Evolutionary conservation across 64 coral and sea anemone species (phyloP), one percentile per base, ranked within the genome.

Genomic region (Orbicella faveolata): DNA sequence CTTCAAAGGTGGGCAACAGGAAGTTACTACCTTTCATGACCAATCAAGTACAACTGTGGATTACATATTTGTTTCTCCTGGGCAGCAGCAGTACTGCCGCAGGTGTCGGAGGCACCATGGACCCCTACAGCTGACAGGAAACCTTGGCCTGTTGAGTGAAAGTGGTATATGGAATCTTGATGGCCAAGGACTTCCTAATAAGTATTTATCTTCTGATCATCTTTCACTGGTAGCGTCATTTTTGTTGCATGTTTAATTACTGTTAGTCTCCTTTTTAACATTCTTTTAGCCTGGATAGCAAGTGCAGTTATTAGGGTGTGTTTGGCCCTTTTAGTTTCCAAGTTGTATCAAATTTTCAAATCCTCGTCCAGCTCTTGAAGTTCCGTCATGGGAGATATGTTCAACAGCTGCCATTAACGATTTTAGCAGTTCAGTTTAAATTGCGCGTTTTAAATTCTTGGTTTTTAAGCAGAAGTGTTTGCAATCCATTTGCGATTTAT

Each of bases 131-230:
- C 74, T 93, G 14, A 88, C 70, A 41, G 83, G 92, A 1, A 88
- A 76, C 68, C 70, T 97, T 65, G 70, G 66, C 6, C 55, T 97
- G 59, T 44, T 97, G 20, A 66, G 39, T 51, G 78, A 90, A 77
- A 33, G 81, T 7, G 83, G 91, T 16, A 55, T 97, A 19, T 57
- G 23, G 61, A 16, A 35, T 21, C 79, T 79, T 51, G 84, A 78
- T 33, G 92, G 44, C 7, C 44, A 48, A 6, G 44, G 95, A 21
- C 78, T 97, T 74, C 95, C 95, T 20, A 90, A 90, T 73, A 36
- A 54, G 68, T 93, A 83, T 9, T 19, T 97, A 14, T 97, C 95
- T 15, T 97, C 95, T 74, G 95, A 97, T 82, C 95, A 97, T 70
- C 75, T 94, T 36, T 73, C 95, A 78, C 78, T 97, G 77, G 73